These are phyloP conservation scores for Cydia amplana DNA, from an alignment of 1,140 invertebrate species.

Conservation along the genomic window DNA sequence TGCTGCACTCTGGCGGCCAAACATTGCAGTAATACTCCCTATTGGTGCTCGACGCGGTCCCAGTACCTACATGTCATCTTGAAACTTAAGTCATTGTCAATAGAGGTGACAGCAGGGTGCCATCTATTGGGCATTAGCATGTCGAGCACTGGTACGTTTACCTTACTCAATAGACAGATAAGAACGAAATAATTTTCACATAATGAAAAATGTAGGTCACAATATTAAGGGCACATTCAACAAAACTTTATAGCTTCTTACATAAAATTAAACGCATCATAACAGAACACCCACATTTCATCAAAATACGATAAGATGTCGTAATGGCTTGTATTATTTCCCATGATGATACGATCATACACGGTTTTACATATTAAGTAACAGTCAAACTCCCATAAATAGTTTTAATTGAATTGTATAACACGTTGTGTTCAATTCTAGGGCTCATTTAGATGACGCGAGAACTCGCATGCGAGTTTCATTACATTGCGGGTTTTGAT, in stretches of 20 bases:
- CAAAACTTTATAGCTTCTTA: background rate
- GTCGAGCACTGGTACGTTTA: too few relatives aligned
- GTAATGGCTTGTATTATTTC: background rate
- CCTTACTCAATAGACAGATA: too few relatives aligned
- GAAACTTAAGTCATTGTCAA: too few relatives aligned
- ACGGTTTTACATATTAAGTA: constrained; percentile 1
- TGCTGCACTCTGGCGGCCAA: too few relatives aligned
- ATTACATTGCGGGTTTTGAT: too few relatives aligned
- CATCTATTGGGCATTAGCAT: too few relatives aligned
- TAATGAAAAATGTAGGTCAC: background rate
- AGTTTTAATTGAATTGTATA: background rate
- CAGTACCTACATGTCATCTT: too few relatives aligned
- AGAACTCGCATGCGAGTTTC: too few relatives aligned
- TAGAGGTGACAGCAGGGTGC: too few relatives aligned
- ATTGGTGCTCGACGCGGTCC: too few relatives aligned
- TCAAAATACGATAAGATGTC: background rate
- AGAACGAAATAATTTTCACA: background rate
- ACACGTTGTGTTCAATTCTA: background rate
- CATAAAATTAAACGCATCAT: background rate
- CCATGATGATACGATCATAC: constrained; percentile 12
- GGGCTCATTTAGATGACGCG: too few relatives aligned
- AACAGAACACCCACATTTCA: background rate
- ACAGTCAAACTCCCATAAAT: background rate
- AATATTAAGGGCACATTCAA: background rate
- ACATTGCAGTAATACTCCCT: too few relatives aligned